phyloP scores from a whole-genome alignment of 2,113 vertebrate species.

The Hyla sarda region DNA sequence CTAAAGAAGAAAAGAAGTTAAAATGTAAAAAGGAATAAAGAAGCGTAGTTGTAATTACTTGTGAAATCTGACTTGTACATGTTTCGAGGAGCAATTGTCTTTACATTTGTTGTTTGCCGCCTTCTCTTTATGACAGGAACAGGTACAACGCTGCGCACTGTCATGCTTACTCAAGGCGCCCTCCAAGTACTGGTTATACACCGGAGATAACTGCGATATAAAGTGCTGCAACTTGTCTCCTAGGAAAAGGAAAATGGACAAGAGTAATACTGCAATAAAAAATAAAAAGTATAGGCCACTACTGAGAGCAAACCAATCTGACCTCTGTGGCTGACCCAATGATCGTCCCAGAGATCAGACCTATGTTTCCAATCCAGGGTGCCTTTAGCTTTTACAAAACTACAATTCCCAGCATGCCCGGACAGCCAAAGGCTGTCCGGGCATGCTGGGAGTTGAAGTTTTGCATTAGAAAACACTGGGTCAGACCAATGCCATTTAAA shows the following conservation, averaged over 20 bases:
- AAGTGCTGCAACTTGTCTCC: conserved; percentile 70
- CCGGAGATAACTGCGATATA: conserved; percentile 63
- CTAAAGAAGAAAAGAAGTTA: no score
- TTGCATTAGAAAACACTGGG: no score
- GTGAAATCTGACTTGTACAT: conserved; percentile 36
- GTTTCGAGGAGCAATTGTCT: conserved; percentile 49
- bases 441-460: no score
- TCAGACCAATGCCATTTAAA: no score
- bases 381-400: no score
- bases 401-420: no score
- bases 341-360: no score
- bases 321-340: no score
- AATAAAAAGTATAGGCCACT: neutral
- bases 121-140: conserved; percentile 59
- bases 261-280: neutral
- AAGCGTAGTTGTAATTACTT: conserved; percentile 60
- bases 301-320: no score
- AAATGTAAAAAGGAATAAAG: no score
- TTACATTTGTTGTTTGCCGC: conserved; percentile 61
- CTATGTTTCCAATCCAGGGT: no score
- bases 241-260: conserved; percentile 41
- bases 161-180: neutral
- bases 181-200: conserved; percentile 68
- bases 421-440: no score
- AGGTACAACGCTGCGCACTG: neutral